Evolutionary conservation across 1,140 invertebrate species (phyloP), one percentile per base, ranked within the genome.

Genomic region (Drosophila chauvacae): DNA sequence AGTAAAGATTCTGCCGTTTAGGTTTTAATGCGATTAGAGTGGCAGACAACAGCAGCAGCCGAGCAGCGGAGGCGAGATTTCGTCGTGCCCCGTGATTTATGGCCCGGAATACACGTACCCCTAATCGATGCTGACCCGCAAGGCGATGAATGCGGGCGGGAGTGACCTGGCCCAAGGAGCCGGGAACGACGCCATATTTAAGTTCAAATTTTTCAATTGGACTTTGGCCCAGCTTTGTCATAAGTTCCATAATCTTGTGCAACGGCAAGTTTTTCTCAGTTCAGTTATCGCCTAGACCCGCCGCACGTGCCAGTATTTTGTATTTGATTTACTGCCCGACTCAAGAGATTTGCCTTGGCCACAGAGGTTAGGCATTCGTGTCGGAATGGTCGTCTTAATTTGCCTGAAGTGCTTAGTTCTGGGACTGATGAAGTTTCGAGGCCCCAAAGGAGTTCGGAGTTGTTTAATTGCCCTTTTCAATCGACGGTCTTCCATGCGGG

Each of bases 1-100:
- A 86, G 83, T 86, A 73, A 82, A 80, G 79, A 86, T 87, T 86
- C 79, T 80, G 75, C 70, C 76, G 66, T 82, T 86, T 82, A 82
- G 83, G 79, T 86, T 86, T 82, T 82, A 86, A 86, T 87, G 83
- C 83, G 83, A 86, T 86, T 87, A 87, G 71, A 87, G 66, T 80
- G 75, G 79, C 41, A 80, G 75, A 80, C 66, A 79, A 81, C 59
- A 72, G 71, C 59, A 72, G 71, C 50, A 56, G 47, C n/a, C 26
- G 18, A 50, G 48, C 47, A 47, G 35, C 53, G 37, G 35, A 51
- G 39, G 39, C 45, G 23, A 59, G 64, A 72, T 72, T 72, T 72
- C 66, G 56, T 45, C 58, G 74, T 50, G 70, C 7, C 64, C 62
- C 59, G 76, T 86, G 83, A 86, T 86, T 86, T 86, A 86, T 86